Evolutionary conservation across 2,113 vertebrate genomes (phyloP), one percentile per base, ranked within the genome.

Genomic region (Riparia riparia): DNA sequence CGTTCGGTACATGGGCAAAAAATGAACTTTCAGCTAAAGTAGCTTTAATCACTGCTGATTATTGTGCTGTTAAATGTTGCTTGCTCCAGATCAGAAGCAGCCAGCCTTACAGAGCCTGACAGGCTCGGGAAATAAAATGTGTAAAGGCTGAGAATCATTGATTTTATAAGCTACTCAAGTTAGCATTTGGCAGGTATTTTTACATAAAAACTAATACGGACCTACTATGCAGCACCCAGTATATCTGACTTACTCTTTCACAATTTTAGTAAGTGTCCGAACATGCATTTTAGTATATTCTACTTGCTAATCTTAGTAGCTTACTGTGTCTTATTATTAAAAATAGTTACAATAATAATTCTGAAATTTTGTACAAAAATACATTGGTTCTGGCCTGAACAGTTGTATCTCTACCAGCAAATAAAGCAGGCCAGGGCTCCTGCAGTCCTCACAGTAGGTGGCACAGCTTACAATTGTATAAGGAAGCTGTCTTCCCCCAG

Each of bases 11-110:
- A 44, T 28, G 58, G 66, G 61, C 66, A 71, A 79, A 64, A 90
- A 73, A n/a, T 29, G 28, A 93, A 86, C 58, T 73, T 95, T 20
- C 58, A 85, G 41, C 51, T 80, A 78, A 83, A 65, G 63, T 47
- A 85, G 32, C 74, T 95, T 91, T 96, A 86, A 78, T 94, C 70
- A 41, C 21, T 76, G 47, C 47, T 79, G 71, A 78, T 88, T 81
- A 34, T n/a, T 90, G 14, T 68, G 76, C 82, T 94, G 21, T 77
- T 94, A 77, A 86, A 81, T 37, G 51, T 81, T 80, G 19, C 51
- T 92, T 89, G 51, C 16, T 26, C 39, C 82, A 76, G 56, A 93
- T 54, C 1, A 1, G 64, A 72, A 88, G 24, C 50, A 83, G 32
- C 24, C 76, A 89, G 44, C 32, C 39, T 92, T 90, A 29, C 47